A percentile compares a stretch with the other conserved stretches of the same genome.
Evolutionary conservation across 1,140 invertebrate genomes (phyloP).

Genomic region (Pogonognathellus flavescens): DNA sequence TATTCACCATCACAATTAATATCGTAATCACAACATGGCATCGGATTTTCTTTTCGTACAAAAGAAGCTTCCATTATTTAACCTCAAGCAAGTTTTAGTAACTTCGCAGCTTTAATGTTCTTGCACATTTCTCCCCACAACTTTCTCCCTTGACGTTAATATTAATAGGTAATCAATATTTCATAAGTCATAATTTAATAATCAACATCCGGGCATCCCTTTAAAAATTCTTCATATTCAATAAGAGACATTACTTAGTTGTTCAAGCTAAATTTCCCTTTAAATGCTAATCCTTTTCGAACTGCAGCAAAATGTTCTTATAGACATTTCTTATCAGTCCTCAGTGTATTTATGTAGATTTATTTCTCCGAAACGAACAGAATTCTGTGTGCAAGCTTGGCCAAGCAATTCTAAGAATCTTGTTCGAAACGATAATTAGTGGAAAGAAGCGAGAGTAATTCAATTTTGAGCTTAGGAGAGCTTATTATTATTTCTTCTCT

Average conservation of each 20-base stretch:
- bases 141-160: background rate
- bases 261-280: too few species aligned
- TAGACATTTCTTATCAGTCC: too few species aligned
- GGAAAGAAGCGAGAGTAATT: background rate
- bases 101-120: background rate
- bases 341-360: too few species aligned
- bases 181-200: slow-evolving; percentile 2
- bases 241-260: too few species aligned
- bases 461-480: background rate
- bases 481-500: background rate
- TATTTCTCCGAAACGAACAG: too few species aligned
- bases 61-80: slow-evolving; percentile 17
- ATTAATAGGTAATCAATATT: background rate
- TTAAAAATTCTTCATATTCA: too few species aligned
- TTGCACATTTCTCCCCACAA: background rate
- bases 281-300: too few species aligned
- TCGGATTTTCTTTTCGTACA: background rate
- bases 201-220: too few species aligned
- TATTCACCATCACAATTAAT: slow-evolving; percentile 32
- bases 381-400: too few species aligned
- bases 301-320: too few species aligned
- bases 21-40: slow-evolving; percentile 28
- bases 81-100: background rate
- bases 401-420: too few species aligned
- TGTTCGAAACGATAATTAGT: background rate